A percentile compares a stretch with the other conserved stretches of the same genome.
These are phyloP conservation scores for Blomia tropicalis DNA, from an alignment of 2,888 invertebrate species.

Conservation along the genomic window DNA sequence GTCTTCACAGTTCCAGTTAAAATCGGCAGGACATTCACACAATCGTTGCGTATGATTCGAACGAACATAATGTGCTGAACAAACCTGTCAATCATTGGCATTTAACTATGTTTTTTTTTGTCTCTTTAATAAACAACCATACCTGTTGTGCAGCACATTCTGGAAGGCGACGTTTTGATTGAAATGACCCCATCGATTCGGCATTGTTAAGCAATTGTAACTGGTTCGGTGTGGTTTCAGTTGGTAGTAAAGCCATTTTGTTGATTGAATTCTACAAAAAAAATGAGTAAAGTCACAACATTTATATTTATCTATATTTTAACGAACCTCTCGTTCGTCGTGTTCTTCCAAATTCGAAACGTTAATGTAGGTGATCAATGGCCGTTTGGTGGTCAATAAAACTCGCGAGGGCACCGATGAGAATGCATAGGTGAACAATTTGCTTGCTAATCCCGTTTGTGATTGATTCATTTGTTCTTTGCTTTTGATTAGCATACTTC, in stretches of 20 bases:
- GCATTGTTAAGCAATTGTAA: slow-evolving; percentile 7
- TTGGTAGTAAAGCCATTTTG: no score
- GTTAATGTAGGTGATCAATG: slow-evolving; percentile 7
- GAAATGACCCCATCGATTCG: background rate
- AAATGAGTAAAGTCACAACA: no score
- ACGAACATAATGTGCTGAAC: slow-evolving; percentile 79
- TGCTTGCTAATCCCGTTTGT: background rate
- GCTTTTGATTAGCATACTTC: background rate
- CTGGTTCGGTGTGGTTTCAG: background rate
- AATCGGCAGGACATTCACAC: slow-evolving; percentile 74
- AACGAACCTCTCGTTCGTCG: background rate
- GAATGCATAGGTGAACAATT: slow-evolving; percentile 11
- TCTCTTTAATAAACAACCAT: slow-evolving; percentile 12
- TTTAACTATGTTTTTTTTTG: background rate
- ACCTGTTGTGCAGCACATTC: slow-evolving; percentile 89
- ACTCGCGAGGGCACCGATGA: slow-evolving; percentile 9
- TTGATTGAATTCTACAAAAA: no score
- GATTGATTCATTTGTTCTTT: background rate
- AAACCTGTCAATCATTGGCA: slow-evolving; percentile 35
- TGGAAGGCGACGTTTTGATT: slow-evolving; percentile 46
- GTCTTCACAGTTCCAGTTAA: slow-evolving; percentile 76
- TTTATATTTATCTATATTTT: no score
- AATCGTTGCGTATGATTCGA: slow-evolving; percentile 80
- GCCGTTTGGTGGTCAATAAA: background rate
- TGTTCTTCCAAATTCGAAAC: background rate